Base-by-base conservation (phyloP, 2,888 invertebrate genomes). In the Amphipyra tragopoginis region DNA sequence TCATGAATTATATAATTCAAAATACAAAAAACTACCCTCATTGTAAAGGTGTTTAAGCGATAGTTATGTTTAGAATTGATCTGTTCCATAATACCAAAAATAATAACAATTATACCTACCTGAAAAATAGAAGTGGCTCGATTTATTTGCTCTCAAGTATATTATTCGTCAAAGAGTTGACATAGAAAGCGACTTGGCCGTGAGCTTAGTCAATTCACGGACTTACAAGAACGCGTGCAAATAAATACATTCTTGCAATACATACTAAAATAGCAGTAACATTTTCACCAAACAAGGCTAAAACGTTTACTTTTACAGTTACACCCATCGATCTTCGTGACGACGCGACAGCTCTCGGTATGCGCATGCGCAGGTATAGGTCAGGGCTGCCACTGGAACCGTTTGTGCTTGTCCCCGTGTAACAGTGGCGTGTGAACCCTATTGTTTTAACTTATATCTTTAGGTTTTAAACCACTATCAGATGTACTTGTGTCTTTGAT, bases 381-480 rank as follows among this genome's bases (percentile, higher is more conserved):
- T 86, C 85, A 85, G 77, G 85, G 85, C 40, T 80, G 58, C 54
- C 54, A 70, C 74, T 72, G 75, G 67, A 78, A 70, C 65, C 45
- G 34, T 73, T 65, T 62, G n/a, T n/a, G 65, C 49, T 43, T 57
- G 68, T 66, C 57, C 50, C 57, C 61, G 65, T 64, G 69, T 73
- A 70, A 77, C 81, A 70, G 82, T 80, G 75, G 83, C 86, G 77
- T 83, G 82, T 50, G 82, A 86, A 79, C 75, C 77, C 83, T 73
- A 83, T 83, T 84, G 84, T 85, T 67, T 75, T 26, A 36, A 42
- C 45, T 38, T 47, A 54, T 47, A 34, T 33, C 58, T 64, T 56
- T 43, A 42, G 13, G 45, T 38, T 58, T 65, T 66, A 53, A 51
- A 34, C 52, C 63, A 65, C 50, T 54, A 75, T 77, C 68, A 52